A percentile compares a stretch with the other conserved stretches of the same genome.
These are phyloP conservation scores for Coregonus suidteri DNA, from an alignment of 2,797 vertebrate species.

Conservation along the genomic window DNA sequence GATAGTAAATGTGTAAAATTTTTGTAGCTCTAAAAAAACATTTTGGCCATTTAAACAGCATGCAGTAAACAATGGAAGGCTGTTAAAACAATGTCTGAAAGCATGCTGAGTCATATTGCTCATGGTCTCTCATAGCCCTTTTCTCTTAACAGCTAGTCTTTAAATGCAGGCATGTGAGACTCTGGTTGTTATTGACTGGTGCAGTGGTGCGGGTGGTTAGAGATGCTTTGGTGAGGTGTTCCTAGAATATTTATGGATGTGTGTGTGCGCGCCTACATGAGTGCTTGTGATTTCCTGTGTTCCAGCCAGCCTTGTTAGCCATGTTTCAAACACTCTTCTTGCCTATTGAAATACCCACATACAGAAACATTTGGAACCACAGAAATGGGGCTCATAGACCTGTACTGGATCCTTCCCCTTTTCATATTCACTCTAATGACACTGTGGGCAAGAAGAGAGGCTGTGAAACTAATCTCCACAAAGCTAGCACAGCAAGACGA, in stretches of 20 bases:
- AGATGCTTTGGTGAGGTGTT: not conserved
- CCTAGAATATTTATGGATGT: not conserved
- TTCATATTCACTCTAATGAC: not conserved
- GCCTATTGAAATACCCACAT: not conserved
- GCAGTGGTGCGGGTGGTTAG: not conserved
- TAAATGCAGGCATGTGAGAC: not conserved
- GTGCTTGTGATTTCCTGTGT: not conserved
- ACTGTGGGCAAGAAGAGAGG: not conserved
- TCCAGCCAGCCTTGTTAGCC: not conserved
- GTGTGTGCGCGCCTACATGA: not conserved
- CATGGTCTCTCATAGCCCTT: not conserved
- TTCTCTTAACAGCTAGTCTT: not conserved
- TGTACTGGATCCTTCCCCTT: not conserved
- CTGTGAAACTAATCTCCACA: not conserved
- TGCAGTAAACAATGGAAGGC: not conserved
- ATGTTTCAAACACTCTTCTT: not conserved
- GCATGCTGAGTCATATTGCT: not conserved
- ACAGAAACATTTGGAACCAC: not conserved
- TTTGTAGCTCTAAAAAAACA: not conserved
- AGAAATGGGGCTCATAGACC: not conserved
- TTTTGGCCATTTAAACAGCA: not conserved
- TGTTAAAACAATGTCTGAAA: constrained; percentile 1
- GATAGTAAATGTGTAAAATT: not conserved
- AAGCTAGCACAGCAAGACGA: not conserved
- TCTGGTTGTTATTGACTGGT: not conserved